Base-by-base conservation (phyloP, 2,888 invertebrate genomes). In the Synanthedon andrenaeformis region DNA sequence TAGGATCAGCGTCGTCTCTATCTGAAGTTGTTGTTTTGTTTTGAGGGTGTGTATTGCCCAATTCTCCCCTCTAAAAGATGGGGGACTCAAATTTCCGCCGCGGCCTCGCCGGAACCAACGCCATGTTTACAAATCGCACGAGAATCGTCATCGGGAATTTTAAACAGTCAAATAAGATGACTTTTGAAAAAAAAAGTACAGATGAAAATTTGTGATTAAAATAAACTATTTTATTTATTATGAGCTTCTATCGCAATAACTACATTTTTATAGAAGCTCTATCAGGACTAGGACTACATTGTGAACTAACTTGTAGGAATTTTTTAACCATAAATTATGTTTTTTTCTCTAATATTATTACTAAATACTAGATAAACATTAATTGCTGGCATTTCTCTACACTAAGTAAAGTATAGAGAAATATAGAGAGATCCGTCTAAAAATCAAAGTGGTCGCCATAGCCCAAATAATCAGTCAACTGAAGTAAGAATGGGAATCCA, bases 71-170 rank as follows among this genome's bases (percentile, higher is more conserved):
- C n/a, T 41, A 28, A 49, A 49, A 52, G 51, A 52, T 48, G 69
- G 75, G 75, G 72, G 72, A 75, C 71, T 74, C 77, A 80, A 83
- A 85, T 86, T 86, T 85, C 85, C 85, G 85, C 65, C 80, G 78
- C 78, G 79, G 82, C 82, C 82, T 79, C 78, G 69, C 80, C 83
- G 85, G 85, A 85, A 71, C 68, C 68, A 62, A 62, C 74, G 82
- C 76, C 83, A 85, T 85, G 86, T 85, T 85, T 86, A 84, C 84
- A 84, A 85, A 86, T 84, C 82, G 83, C 78, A 81, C 72, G 77
- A 72, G 74, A 78, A 79, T 75, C 77, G 71, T 76, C 81, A 78
- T 67, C 63, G 74, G 68, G 84, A 84, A 86, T 84, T 82, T 82
- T 81, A 84, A 85, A 69, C 72, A 81, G 80, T 62, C 61, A 59